Conservation (phyloP, 2,113 vertebrate genomes). For the Pampusana beccarii region DNA sequence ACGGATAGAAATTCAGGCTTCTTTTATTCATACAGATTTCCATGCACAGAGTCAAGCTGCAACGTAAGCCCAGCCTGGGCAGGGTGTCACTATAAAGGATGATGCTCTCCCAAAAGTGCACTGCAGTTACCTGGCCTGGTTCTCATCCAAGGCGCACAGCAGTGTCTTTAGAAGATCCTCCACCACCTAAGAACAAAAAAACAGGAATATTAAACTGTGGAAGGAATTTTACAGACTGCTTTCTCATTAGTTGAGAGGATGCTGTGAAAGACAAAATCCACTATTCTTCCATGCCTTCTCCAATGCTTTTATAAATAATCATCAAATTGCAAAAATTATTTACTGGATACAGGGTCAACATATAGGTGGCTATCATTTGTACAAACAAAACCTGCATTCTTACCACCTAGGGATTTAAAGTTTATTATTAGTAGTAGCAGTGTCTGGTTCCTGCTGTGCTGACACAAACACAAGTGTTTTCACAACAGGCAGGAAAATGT, state of each 20-base stretch:
- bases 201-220: not conserved
- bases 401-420: not conserved
- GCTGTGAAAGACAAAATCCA: not conserved
- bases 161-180: not conserved
- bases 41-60: not conserved
- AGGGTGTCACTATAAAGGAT: not conserved
- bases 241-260: not conserved
- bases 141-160: not conserved
- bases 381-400: not conserved
- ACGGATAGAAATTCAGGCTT: not conserved
- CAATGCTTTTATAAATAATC: not conserved
- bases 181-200: not conserved
- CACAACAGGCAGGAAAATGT: not conserved
- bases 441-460: not conserved
- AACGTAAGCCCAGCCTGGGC: not conserved
- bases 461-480: not conserved
- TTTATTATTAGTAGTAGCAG: not conserved
- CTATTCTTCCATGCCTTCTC: not conserved
- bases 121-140: conserved; percentile 39
- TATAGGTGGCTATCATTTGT: not conserved
- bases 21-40: not conserved
- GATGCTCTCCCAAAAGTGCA: not conserved
- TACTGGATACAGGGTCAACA: not conserved
- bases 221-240: not conserved
- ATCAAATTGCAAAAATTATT: not conserved